phyloP scores from a whole-genome alignment of 35 echinoderm and acorn worm species.

The Ptychodera flava region DNA sequence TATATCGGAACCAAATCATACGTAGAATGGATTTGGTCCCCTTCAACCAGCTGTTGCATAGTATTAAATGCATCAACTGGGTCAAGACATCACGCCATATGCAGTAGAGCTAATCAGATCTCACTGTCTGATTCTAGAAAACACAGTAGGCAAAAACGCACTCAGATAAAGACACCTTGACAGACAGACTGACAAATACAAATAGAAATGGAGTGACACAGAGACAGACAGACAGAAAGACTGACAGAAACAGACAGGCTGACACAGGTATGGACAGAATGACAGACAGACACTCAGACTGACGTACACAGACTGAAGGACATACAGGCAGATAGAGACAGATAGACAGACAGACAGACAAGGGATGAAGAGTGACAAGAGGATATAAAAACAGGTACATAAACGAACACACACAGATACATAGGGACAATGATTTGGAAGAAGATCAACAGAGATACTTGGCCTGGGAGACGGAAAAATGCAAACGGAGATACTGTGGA shows the following conservation, averaged over 20 bases:
- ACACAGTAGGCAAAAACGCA: too few species aligned
- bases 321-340: not conserved
- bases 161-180: not conserved
- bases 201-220: not conserved
- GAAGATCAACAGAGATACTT: too few species aligned
- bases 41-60: conserved; percentile 99
- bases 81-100: not conserved
- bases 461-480: too few species aligned
- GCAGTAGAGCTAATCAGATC: too few species aligned
- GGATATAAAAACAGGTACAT: not conserved
- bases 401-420: too few species aligned
- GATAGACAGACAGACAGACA: not conserved
- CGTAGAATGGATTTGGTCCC: conserved; percentile 98
- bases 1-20: conserved; percentile 99
- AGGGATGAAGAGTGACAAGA: not conserved
- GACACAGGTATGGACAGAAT: not conserved
- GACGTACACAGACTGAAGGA: not conserved
- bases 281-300: not conserved
- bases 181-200: not conserved
- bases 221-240: not conserved
- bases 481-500: too few species aligned
- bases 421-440: too few species aligned
- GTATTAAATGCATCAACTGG: conserved; percentile 34
- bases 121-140: too few species aligned
- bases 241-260: not conserved